Conservation (phyloP, 1,140 invertebrate species). For the Lepidostoma basale region DNA sequence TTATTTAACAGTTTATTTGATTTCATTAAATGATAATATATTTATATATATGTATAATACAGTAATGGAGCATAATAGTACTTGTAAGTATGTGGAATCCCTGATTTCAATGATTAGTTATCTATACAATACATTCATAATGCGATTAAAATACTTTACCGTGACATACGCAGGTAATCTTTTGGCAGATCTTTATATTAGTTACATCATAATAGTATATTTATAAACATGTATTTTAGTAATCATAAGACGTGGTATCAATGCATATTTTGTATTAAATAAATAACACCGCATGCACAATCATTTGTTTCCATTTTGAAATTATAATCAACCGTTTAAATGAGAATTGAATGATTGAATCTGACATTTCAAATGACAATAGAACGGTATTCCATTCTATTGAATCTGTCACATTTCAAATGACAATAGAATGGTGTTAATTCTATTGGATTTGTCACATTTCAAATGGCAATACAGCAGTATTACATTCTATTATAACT, state of each 20-base stretch:
- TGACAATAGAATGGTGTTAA: no score
- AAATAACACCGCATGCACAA: slow-evolving; percentile 11
- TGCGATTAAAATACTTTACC: slow-evolving; percentile 10
- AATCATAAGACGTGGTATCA: slow-evolving; percentile 33
- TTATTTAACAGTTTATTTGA: slow-evolving; percentile 36
- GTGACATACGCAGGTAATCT: background rate
- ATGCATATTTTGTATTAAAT: slow-evolving; percentile 7
- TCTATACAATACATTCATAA: slow-evolving; percentile 1
- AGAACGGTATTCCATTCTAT: no score
- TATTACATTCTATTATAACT: no score
- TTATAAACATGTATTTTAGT: slow-evolving; percentile 14
- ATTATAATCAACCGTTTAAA: no score
- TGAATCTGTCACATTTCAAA: no score
- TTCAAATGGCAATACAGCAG: no score
- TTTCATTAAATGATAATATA: slow-evolving; percentile 29
- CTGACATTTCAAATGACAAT: no score
- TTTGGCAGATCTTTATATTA: background rate
- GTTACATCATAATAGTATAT: slow-evolving; percentile 13
- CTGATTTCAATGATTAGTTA: slow-evolving; percentile 1
- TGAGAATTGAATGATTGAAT: no score
- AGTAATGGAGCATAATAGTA: background rate
- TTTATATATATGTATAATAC: slow-evolving; percentile 17
- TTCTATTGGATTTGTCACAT: no score
- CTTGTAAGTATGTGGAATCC: background rate
- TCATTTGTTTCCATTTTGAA: no score